Evolutionary conservation across 2,888 invertebrate genomes (phyloP).

Genomic region (Sceliomorpha sp.): DNA sequence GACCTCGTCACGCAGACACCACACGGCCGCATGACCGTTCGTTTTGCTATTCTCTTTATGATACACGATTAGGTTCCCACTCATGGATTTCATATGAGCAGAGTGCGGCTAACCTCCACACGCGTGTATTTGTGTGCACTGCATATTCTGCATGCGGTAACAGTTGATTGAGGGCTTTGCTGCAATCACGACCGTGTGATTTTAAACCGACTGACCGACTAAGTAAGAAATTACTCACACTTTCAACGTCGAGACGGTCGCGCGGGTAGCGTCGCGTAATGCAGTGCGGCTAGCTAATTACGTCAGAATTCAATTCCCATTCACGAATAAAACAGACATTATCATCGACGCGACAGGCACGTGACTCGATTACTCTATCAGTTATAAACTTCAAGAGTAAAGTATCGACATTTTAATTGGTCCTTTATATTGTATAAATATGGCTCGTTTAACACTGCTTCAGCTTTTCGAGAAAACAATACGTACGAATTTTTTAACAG

Average conservation of each 20-base stretch:
- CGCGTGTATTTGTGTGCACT: constrained; percentile 4
- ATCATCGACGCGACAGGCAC: too few relatives aligned
- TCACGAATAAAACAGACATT: constrained; percentile 8
- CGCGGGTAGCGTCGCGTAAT: constrained; percentile 34
- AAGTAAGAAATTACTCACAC: constrained; percentile 43
- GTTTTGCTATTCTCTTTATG: constrained; percentile 46
- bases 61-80: constrained; percentile 42
- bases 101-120: constrained; percentile 20
- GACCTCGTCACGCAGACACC: constrained; percentile 62
- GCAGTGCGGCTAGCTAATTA: constrained; percentile 32
- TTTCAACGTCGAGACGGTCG: constrained; percentile 24
- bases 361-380: too few relatives aligned
- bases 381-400: too few relatives aligned
- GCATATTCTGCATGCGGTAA: constrained; percentile 12
- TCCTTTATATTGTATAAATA: too few relatives aligned
- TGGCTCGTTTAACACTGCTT: too few relatives aligned
- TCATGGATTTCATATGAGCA: constrained; percentile 19
- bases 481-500: too few relatives aligned
- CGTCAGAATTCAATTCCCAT: constrained; percentile 23
- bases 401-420: too few relatives aligned
- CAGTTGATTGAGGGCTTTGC: constrained; percentile 14
- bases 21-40: too few relatives aligned
- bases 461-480: too few relatives aligned
- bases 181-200: constrained; percentile 29
- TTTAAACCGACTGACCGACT: constrained; percentile 43